phyloP scores from a whole-genome alignment of 2,888 invertebrate species.

The Schrankia costaestrigalis region DNA sequence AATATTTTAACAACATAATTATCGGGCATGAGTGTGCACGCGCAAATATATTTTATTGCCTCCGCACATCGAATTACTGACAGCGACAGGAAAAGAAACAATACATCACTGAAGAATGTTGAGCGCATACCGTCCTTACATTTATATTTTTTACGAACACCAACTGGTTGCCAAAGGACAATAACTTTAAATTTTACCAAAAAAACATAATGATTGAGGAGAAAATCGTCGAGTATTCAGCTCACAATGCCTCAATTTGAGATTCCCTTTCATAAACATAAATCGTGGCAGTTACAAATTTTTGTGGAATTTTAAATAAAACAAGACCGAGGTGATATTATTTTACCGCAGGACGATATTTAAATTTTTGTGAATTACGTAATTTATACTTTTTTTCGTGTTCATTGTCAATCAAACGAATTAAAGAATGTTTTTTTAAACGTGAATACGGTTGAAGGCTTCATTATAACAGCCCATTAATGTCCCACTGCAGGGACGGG shows the following conservation, averaged over 20 bases:
- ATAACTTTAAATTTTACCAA: slow-evolving; percentile 20
- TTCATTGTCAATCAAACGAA: slow-evolving; percentile 40
- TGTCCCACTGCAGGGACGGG: too few species aligned
- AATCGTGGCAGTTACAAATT: slow-evolving; percentile 44
- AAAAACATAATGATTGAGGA: slow-evolving; percentile 30
- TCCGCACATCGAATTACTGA: slow-evolving; percentile 8
- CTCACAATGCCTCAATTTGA: slow-evolving; percentile 53
- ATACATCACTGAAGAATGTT: slow-evolving; percentile 8
- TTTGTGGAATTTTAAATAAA: slow-evolving; percentile 50
- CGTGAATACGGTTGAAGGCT: too few species aligned
- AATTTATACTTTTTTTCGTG: slow-evolving; percentile 48
- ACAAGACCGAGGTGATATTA: slow-evolving; percentile 27
- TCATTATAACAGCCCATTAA: too few species aligned
- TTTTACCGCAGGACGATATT: slow-evolving; percentile 33
- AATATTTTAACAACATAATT: too few species aligned
- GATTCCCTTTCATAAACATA: slow-evolving; percentile 42
- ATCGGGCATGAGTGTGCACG: too few species aligned
- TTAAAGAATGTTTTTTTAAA: background rate
- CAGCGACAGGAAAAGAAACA: slow-evolving; percentile 4
- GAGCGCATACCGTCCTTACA: slow-evolving; percentile 12
- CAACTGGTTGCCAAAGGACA: slow-evolving; percentile 19
- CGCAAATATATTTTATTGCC: slow-evolving; percentile 7
- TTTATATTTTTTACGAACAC: slow-evolving; percentile 9
- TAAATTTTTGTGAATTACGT: slow-evolving; percentile 63
- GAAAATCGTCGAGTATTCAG: slow-evolving; percentile 30